Evolutionary conservation across 2,888 invertebrate species (phyloP), one percentile per base, ranked within the genome.

Genomic region (Nudaria mundana): DNA sequence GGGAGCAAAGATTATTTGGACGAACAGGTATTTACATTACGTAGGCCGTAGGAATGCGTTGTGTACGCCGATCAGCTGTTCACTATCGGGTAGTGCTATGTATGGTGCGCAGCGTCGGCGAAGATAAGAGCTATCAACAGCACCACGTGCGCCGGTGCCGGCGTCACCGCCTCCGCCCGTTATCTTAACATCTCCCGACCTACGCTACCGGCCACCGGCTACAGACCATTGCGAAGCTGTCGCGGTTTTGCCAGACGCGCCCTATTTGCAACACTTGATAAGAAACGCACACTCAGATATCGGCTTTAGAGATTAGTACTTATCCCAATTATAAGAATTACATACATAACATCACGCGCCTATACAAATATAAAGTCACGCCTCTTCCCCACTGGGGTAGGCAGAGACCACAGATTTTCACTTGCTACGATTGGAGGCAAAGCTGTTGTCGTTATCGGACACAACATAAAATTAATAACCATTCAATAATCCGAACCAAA

Each of bases 131-230:
- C 58, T 65, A 66, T 67, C 65, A 52, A 54, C n/a, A n/a, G n/a
- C n/a, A n/a, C n/a, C 70, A 61, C 68, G 66, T 59, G 66, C 60
- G n/a, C n/a, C n/a, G n/a, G n/a, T n/a, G 61, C 55, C 37, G 44
- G 39, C 49, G 52, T 39, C 48, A 30, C 53, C 52, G 51, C 56
- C 49, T 42, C 47, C 45, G 37, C 47, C n/a, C 44, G 43, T 59
- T 64, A 62, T 66, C 66, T 53, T 46, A 40, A 44, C 64, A 66
- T 66, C 72, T 71, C 70, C 66, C 67, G 72, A 70, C 72, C 71
- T 69, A 69, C 63, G 44, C 54, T 35, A 53, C 56, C 45, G 38
- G 37, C 45, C 11, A 29, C 39, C 22, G 30, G 41, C 48, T 44
- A 52, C 25, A 34, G 31, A 31, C 30, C 11, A 33, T 25, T 24